Evolutionary conservation across 2,797 vertebrate genomes (phyloP).

Genomic region (Alca torda): DNA sequence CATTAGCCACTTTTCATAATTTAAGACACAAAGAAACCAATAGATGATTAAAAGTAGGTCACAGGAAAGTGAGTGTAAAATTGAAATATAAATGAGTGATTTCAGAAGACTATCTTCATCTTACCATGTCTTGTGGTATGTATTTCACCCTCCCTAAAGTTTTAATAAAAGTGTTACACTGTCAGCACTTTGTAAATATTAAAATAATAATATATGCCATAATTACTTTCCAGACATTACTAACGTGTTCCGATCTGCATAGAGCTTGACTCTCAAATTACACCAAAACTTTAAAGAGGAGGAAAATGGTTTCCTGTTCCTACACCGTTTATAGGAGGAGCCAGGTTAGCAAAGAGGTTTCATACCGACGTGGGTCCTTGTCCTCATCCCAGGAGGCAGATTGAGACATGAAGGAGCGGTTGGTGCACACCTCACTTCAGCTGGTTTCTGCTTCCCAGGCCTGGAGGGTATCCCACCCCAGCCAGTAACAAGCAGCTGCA

Average conservation of each 20-base stretch:
- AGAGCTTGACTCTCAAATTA: constrained; percentile 36
- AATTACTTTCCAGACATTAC: constrained; percentile 45
- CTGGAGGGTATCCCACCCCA: not conserved
- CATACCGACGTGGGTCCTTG: fast-evolving
- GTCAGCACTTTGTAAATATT: constrained; percentile 63
- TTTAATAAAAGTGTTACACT: constrained; percentile 49
- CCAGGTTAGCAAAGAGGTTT: not conserved
- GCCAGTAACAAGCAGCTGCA: not conserved
- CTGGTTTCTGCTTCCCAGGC: not conserved
- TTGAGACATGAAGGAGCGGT: fast-evolving
- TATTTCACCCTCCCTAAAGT: constrained; percentile 21
- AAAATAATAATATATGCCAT: constrained; percentile 45
- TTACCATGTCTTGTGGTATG: not conserved
- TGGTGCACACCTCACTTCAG: not conserved
- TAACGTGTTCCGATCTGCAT: constrained; percentile 38
- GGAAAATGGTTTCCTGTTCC: constrained; percentile 32
- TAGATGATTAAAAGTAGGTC: constrained; percentile 34
- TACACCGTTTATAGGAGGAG: not conserved
- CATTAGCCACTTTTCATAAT: constrained; percentile 36
- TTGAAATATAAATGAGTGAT: constrained; percentile 42
- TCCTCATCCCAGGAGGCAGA: not conserved
- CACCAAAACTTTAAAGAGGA: not conserved
- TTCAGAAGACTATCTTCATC: constrained; percentile 21
- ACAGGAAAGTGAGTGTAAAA: constrained; percentile 14
- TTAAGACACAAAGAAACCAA: constrained; percentile 21